phyloP scores from a whole-genome alignment of 2,113 vertebrate genomes.

The Heterocephalus glaber region DNA sequence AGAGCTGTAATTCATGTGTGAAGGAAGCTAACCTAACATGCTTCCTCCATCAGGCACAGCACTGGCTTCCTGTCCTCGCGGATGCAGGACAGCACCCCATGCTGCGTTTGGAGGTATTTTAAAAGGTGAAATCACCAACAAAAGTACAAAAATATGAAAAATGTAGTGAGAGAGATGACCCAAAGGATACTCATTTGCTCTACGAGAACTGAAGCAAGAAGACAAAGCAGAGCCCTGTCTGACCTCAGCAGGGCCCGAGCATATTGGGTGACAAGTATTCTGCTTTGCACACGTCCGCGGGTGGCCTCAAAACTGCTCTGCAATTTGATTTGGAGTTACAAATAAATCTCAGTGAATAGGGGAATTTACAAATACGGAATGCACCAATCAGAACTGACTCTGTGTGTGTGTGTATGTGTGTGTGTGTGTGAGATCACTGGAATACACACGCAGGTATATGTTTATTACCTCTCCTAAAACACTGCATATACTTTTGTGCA shows the following conservation, averaged over 20 bases:
- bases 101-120: not conserved
- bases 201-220: not conserved
- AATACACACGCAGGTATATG: not conserved
- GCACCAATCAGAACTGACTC: not conserved
- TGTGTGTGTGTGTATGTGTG: not conserved
- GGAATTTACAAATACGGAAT: not conserved
- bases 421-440: not conserved
- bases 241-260: accelerated
- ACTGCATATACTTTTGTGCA: too few species aligned
- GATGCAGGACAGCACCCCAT: not conserved
- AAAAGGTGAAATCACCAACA: not conserved
- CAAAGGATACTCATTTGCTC: not conserved
- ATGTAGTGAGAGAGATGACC: accelerated
- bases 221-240: too few species aligned
- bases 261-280: accelerated
- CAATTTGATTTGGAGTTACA: not conserved
- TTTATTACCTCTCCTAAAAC: not conserved
- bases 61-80: not conserved
- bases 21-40: not conserved
- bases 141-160: not conserved
- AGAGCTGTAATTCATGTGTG: not conserved
- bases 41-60: not conserved
- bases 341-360: not conserved
- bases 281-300: accelerated
- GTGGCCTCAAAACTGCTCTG: not conserved